Evolutionary conservation across 2,797 vertebrate species (phyloP).

Genomic region (Varecia variegata): DNA sequence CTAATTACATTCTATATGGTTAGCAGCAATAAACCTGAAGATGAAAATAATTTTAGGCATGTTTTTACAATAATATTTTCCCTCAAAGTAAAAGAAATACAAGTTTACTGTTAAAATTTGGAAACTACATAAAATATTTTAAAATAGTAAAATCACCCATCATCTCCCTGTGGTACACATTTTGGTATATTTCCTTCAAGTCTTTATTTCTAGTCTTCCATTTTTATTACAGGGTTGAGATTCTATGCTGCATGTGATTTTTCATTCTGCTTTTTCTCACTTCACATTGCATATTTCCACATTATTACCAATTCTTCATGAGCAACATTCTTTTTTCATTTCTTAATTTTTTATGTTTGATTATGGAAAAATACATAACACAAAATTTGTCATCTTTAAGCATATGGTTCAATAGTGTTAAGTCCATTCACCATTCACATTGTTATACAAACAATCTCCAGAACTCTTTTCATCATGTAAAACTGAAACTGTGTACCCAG

Average conservation of each 20-base stretch:
- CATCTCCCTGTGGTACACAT: neutral
- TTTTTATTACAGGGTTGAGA: neutral
- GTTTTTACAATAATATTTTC: neutral
- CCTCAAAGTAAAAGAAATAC: neutral
- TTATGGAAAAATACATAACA: neutral
- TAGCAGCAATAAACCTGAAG: neutral
- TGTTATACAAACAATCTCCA: neutral
- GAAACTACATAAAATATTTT: neutral
- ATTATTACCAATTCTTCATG: neutral
- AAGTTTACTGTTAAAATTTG: neutral
- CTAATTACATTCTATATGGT: constrained; percentile 3
- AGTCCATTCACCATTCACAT: neutral
- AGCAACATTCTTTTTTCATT: neutral
- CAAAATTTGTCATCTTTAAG: neutral
- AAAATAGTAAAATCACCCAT: neutral
- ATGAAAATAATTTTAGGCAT: constrained; percentile 15
- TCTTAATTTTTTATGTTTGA: neutral
- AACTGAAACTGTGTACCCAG: neutral
- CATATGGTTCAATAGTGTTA: neutral
- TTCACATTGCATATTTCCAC: neutral
- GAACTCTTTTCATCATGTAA: neutral
- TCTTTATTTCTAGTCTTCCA: neutral
- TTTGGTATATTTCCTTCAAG: neutral
- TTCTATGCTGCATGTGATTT: neutral
- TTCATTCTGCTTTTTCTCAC: neutral